A percentile compares a stretch with the other conserved stretches of the same genome.
These are phyloP conservation scores for Zosterops pallidus DNA, from an alignment of 2,113 vertebrate species.

Conservation along the genomic window DNA sequence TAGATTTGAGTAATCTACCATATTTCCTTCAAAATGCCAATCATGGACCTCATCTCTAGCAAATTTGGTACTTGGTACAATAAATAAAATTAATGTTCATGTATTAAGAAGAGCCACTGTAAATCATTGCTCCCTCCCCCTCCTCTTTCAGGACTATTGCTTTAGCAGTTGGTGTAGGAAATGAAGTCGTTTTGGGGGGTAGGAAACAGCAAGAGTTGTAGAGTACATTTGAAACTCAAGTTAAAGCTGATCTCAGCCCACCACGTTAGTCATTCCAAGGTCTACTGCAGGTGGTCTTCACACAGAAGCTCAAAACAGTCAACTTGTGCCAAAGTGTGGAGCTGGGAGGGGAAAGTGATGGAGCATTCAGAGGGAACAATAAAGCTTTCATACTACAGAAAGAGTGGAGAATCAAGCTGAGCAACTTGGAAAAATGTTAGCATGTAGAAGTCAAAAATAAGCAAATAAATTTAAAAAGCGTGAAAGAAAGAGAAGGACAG, in stretches of 20 bases:
- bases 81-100: constrained; percentile 58
- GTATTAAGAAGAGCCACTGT: constrained; percentile 24
- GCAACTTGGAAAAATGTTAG: constrained; percentile 6
- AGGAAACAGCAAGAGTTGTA: constrained; percentile 29
- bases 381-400: constrained; percentile 47
- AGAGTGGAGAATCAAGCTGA: constrained; percentile 11
- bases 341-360: not conserved
- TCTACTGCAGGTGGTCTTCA: constrained; percentile 61
- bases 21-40: constrained; percentile 52
- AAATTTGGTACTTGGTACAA: constrained; percentile 25
- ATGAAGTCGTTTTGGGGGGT: constrained; percentile 32
- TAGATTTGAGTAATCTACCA: constrained; percentile 44
- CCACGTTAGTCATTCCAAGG: constrained; percentile 30
- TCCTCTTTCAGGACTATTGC: constrained; percentile 24
- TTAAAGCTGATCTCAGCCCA: constrained; percentile 47
- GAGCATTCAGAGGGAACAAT: constrained; percentile 50
- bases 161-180: constrained; percentile 50
- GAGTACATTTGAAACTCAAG: constrained; percentile 12
- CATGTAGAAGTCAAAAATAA: not conserved
- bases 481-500: not conserved
- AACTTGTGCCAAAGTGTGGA: not conserved
- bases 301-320: constrained; percentile 55
- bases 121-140: constrained; percentile 22
- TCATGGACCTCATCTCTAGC: not conserved
- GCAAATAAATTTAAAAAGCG: not conserved